phyloP scores from a whole-genome alignment of 2,113 vertebrate species.

The Quiscalus mexicanus region DNA sequence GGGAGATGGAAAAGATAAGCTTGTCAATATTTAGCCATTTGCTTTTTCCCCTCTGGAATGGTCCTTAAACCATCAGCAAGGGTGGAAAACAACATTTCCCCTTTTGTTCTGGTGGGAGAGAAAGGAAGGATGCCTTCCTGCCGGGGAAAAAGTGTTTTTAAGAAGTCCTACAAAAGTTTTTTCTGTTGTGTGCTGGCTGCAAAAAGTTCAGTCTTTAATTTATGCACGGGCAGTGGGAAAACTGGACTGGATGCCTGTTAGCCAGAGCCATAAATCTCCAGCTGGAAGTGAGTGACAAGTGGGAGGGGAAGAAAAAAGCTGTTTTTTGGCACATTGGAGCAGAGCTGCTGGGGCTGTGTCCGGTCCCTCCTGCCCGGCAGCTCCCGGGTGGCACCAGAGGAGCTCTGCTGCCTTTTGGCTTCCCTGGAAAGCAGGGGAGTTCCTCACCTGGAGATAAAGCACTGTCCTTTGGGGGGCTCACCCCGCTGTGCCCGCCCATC shows the following conservation, averaged over 20 bases:
- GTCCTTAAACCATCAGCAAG: not conserved
- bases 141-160: no score
- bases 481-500: not conserved
- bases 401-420: not conserved
- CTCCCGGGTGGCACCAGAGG: not conserved
- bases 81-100: not conserved
- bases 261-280: slow-evolving; percentile 6
- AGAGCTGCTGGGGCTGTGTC: not conserved
- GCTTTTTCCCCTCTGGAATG: not conserved
- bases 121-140: not conserved
- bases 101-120: not conserved
- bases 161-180: not conserved
- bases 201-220: not conserved
- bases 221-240: not conserved
- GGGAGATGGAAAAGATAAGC: not conserved
- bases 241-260: not conserved
- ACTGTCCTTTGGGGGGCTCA: accelerated
- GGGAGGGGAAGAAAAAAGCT: not conserved
- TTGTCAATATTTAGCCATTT: not conserved
- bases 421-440: not conserved
- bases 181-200: not conserved
- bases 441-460: not conserved
- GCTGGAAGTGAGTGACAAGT: not conserved
- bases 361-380: not conserved
- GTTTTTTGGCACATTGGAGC: not conserved